A percentile compares a stretch with the other conserved stretches of the same genome.
Conservation (phyloP, 2,888 invertebrate genomes). For the Hydrotaea diabolus region DNA sequence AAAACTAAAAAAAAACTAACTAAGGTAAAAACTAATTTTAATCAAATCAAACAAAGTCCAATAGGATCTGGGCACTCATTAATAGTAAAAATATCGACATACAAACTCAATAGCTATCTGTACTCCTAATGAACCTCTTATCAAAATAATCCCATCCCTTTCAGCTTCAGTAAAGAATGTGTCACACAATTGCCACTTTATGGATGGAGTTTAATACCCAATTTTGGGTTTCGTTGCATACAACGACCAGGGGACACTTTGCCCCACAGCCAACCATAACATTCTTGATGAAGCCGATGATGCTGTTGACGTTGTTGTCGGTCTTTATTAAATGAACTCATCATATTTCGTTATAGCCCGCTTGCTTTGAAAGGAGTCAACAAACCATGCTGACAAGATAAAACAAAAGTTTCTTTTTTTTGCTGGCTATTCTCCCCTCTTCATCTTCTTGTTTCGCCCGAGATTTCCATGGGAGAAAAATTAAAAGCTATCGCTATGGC, state of each 20-base stretch:
- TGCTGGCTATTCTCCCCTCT: not conserved
- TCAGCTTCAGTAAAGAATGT: too few relatives aligned
- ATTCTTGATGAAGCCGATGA: constrained; percentile 36
- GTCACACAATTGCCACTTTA: too few relatives aligned
- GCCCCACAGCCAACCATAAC: not conserved
- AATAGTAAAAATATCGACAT: too few relatives aligned
- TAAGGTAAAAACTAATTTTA: too few relatives aligned
- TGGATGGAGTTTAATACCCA: not conserved
- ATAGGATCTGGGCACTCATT: too few relatives aligned
- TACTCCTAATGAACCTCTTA: too few relatives aligned
- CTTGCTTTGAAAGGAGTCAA: constrained; percentile 56
- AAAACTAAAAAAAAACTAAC: too few relatives aligned
- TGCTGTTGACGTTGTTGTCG: not conserved
- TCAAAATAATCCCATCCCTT: too few relatives aligned
- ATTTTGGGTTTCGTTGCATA: too few relatives aligned
- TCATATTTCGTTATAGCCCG: constrained; percentile 55
- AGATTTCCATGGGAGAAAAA: not conserved
- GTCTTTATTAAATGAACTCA: constrained; percentile 58
- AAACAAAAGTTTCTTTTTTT: constrained; percentile 25
- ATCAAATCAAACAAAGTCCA: too few relatives aligned
- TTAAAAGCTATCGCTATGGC: not conserved
- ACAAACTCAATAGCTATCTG: too few relatives aligned
- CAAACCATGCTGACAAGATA: constrained; percentile 46
- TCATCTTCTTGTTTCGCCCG: not conserved
- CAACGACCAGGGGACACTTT: too few relatives aligned